Conservation (phyloP, 2,113 vertebrate species). For the Catharus bicknelli region DNA sequence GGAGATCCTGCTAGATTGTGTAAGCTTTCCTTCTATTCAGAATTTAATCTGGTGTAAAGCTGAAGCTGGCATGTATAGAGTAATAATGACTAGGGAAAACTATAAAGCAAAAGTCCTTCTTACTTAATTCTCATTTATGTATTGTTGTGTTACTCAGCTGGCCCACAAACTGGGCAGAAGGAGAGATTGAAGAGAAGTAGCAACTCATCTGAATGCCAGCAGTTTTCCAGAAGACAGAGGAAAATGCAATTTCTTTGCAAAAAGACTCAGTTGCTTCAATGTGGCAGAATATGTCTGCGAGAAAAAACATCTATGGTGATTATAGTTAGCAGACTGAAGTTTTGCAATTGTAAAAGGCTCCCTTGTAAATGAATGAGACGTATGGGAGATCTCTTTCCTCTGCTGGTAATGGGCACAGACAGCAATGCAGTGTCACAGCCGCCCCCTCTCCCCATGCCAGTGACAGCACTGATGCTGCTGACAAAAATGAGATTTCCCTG, state of each 20-base stretch:
- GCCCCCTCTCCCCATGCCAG: neutral
- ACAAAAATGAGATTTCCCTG: neutral
- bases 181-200: conserved; percentile 9
- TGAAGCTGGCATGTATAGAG: neutral
- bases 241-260: neutral
- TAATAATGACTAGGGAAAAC: conserved; percentile 13
- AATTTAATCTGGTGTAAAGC: neutral
- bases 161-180: neutral
- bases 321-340: neutral
- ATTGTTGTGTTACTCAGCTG: neutral
- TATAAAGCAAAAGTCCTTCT: neutral
- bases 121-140: neutral
- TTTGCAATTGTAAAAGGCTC: neutral
- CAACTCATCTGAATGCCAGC: neutral
- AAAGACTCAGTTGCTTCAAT: neutral
- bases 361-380: neutral
- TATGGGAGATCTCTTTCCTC: neutral
- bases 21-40: neutral
- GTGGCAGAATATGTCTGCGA: neutral
- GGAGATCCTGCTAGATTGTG: neutral
- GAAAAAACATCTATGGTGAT: neutral
- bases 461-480: neutral
- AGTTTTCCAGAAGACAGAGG: neutral
- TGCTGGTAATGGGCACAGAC: conserved; percentile 19
- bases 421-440: neutral